Base-by-base conservation (phyloP, 2,113 vertebrate species). In the Mungos mungo region DNA sequence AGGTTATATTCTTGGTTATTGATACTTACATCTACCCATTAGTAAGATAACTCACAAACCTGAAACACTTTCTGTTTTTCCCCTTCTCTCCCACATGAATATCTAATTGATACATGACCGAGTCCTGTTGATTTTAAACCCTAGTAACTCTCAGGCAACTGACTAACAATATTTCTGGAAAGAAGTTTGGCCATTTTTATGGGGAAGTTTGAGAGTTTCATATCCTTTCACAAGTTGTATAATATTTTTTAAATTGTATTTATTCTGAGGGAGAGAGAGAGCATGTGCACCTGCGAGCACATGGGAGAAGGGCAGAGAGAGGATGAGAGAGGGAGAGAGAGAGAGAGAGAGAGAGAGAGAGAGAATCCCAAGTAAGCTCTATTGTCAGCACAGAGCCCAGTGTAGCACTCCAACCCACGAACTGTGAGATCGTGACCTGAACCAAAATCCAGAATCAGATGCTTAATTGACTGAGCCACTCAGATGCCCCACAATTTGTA, bases 181-280 rank as follows among this genome's bases (percentile, higher is more conserved):
- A 54, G 47, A 33, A 11, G 7, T n/a, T 79, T 93, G 41, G 5
- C 76, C 92, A 25, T n/a, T 94, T 97, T 97, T 54, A 81, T 95
- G 35, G 79, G 85, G 71, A 47, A 16, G 35, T 41, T 65, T 80
- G 33, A 52, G 27, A 93, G n/a, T 25, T 86, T 88, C 41, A 47
- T 45, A 38, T 33, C 25, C 69, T 35, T 47, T 80, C 54, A 91
- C 25, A 95, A 72, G 66, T 15, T 41, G 15, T 35, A 27, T 74
- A 74, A 60, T 60, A 23, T 60, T 23, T 60, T 60, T 60, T 60
- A 2, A 25, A 25, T 60, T 60, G 7, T 60, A 60, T 60, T 25
- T 60, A 60, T 60, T 60, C 19, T 60, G 57, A 60, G 7, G 23
- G 57, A 60, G 57, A 57, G 18, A 54, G 18, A 38, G 38, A 50